Conservation (phyloP, 2,797 vertebrate species). For the Cebuella pygmaea region DNA sequence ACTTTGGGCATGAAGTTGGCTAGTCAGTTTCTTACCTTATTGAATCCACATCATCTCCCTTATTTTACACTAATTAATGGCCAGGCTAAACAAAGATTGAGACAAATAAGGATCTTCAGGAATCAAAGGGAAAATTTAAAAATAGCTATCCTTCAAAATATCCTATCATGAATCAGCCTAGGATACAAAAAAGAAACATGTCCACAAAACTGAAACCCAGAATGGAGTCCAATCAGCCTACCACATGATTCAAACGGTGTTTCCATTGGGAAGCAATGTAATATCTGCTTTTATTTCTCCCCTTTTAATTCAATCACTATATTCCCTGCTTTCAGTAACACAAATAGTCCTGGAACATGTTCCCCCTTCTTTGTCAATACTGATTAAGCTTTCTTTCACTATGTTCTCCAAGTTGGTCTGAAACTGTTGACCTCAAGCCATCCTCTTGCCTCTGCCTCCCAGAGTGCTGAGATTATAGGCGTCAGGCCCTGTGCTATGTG, state of each 20-base stretch:
- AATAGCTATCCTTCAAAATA: background rate
- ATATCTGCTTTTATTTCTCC: background rate
- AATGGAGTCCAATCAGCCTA: background rate
- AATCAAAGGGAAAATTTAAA: background rate
- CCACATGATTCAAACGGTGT: background rate
- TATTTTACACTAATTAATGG: background rate
- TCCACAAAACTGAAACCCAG: background rate
- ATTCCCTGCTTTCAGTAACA: background rate
- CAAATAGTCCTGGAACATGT: background rate
- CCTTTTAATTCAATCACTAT: background rate
- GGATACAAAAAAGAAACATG: background rate
- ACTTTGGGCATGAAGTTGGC: background rate
- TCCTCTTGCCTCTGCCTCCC: background rate
- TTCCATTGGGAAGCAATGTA: background rate
- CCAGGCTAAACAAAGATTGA: background rate
- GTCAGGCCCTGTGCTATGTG: background rate
- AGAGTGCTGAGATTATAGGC: background rate
- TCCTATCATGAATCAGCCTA: background rate
- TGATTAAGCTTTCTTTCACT: background rate
- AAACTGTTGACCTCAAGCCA: background rate
- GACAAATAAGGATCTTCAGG: background rate
- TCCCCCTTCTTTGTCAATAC: background rate
- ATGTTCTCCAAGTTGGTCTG: background rate
- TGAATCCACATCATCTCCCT: constrained; percentile 50
- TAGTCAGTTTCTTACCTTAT: background rate